phyloP scores from a whole-genome alignment of 2,888 invertebrate species.

The Lapara coniferarum region DNA sequence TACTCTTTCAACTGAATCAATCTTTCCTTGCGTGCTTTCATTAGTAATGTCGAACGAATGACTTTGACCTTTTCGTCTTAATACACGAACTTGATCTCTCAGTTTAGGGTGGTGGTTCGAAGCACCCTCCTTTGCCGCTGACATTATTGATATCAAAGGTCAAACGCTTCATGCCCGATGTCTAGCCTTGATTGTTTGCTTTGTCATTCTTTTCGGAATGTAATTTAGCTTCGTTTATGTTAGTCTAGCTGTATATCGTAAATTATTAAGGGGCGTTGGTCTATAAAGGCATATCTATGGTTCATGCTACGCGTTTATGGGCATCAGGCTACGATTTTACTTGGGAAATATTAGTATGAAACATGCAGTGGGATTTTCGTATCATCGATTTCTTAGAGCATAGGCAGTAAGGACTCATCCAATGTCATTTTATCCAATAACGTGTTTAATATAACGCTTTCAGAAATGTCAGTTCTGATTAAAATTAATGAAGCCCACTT shows the following conservation, averaged over 20 bases:
- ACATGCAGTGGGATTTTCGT: neutral
- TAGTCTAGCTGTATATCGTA: neutral
- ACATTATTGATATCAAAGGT: slow-evolving; percentile 34
- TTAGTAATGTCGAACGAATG: slow-evolving; percentile 31
- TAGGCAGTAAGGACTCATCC: too few relatives aligned
- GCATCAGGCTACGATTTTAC: neutral
- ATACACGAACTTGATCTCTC: slow-evolving; percentile 32
- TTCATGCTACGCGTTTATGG: neutral
- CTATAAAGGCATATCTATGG: neutral
- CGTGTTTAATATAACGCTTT: neutral
- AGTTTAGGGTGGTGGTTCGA: slow-evolving; percentile 26
- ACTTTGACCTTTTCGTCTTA: slow-evolving; percentile 37
- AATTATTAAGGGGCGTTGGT: neutral
- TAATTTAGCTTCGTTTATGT: neutral
- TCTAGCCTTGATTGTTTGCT: slow-evolving; percentile 16
- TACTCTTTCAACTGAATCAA: slow-evolving; percentile 5
- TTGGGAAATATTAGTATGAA: neutral
- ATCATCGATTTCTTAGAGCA: neutral
- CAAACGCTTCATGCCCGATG: neutral
- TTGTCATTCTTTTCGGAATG: neutral
- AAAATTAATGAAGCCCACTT: neutral
- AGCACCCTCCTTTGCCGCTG: neutral
- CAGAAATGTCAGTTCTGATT: neutral
- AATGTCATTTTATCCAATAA: neutral
- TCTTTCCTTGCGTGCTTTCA: slow-evolving; percentile 29